Conservation (phyloP, 2,797 vertebrate species). For the Halcyon badia region DNA sequence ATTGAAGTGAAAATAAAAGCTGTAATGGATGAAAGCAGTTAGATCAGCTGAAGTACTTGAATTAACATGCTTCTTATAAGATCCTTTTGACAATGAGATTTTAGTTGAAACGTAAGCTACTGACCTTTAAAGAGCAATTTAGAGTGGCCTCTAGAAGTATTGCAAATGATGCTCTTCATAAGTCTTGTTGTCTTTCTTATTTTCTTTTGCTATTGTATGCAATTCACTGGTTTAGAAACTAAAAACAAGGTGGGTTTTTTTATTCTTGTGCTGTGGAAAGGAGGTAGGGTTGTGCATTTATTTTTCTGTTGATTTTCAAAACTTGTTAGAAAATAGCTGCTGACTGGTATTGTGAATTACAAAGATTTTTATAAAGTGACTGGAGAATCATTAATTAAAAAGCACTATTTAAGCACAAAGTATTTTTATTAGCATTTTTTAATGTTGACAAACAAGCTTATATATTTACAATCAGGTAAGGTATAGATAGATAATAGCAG, state of each 20-base stretch:
- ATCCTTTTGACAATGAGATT: neutral
- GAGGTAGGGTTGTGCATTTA: neutral
- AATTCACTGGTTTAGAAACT: neutral
- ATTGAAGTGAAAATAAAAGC: conserved; percentile 85
- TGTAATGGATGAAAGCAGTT: conserved; percentile 72
- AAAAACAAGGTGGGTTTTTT: neutral
- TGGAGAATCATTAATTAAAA: neutral
- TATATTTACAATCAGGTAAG: neutral
- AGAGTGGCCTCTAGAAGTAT: neutral
- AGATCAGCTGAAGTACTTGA: conserved; percentile 63
- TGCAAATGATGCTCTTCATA: neutral
- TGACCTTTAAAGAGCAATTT: neutral
- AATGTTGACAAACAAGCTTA: neutral
- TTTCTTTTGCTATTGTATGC: neutral
- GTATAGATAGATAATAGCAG: neutral
- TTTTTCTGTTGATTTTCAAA: neutral
- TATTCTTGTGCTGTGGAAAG: neutral
- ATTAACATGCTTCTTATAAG: neutral
- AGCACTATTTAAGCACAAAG: neutral
- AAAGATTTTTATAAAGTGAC: conserved; percentile 1
- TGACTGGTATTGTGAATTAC: neutral
- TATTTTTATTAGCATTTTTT: conserved; percentile 44
- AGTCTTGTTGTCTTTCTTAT: neutral
- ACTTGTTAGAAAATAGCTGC: neutral
- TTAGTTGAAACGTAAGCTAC: neutral